Evolutionary conservation across 2,797 vertebrate genomes (phyloP).

Genomic region (Gouania willdenowi): DNA sequence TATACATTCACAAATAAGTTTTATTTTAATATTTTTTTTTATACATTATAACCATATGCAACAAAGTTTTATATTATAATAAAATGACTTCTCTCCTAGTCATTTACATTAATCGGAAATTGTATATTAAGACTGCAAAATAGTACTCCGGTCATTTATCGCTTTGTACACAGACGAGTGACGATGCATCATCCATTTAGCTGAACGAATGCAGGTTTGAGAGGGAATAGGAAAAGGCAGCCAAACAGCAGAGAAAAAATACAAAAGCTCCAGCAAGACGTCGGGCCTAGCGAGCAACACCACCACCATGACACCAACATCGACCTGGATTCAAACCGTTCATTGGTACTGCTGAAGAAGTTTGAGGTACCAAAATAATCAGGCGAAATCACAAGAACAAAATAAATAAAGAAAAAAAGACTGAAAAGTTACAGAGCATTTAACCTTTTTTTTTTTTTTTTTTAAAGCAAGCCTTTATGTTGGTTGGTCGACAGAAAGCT

Average conservation of each 20-base stretch:
- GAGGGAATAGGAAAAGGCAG: constrained; percentile 59
- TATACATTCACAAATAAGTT: constrained; percentile 77
- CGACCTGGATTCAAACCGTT: constrained; percentile 51
- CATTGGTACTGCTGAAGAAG: constrained; percentile 20
- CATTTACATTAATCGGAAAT: constrained; percentile 72
- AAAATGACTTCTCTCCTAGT: constrained; percentile 74
- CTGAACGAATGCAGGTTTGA: constrained; percentile 54
- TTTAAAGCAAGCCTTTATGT: constrained; percentile 28
- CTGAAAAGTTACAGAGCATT: too few relatives aligned
- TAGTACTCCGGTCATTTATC: constrained; percentile 74
- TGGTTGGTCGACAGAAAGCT: constrained; percentile 36
- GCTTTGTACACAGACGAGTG: constrained; percentile 73
- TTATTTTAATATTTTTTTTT: constrained; percentile 73
- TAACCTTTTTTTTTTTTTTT: constrained; percentile 31
- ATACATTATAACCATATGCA: constrained; percentile 78
- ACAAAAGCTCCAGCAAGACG: constrained; percentile 62
- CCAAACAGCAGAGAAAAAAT: constrained; percentile 68
- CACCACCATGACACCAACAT: constrained; percentile 55
- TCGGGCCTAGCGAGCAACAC: constrained; percentile 60
- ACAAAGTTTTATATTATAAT: constrained; percentile 77
- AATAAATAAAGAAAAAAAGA: too few relatives aligned
- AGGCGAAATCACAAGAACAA: constrained; percentile 19
- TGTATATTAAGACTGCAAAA: constrained; percentile 79
- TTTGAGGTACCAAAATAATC: constrained; percentile 21
- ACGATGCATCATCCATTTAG: constrained; percentile 64